phyloP scores from a whole-genome alignment of 2,113 vertebrate species.

The Alethe diademata region DNA sequence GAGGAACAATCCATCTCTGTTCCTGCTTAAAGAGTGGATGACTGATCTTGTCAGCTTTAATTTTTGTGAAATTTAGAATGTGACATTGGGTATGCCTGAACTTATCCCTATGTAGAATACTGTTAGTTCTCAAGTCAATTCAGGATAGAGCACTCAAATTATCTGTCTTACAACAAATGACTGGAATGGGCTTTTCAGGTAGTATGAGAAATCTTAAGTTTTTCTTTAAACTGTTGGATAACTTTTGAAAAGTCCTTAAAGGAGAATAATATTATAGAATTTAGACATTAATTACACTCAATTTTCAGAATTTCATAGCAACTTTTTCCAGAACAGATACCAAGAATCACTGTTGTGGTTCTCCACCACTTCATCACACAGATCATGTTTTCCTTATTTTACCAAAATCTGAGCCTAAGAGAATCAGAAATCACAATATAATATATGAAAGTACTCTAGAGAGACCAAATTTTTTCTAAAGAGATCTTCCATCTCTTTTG shows the following conservation, averaged over 20 bases:
- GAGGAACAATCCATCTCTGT: not conserved
- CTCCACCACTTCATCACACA: not conserved
- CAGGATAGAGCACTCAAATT: not conserved
- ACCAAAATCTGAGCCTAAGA: not conserved
- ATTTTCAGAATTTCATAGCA: not conserved
- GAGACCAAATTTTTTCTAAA: not conserved
- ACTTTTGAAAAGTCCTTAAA: not conserved
- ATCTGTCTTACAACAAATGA: not conserved
- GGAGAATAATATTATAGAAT: not conserved
- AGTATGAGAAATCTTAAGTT: not conserved
- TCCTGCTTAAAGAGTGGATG: not conserved
- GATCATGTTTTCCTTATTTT: not conserved
- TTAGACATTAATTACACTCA: not conserved
- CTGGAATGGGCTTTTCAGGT: not conserved
- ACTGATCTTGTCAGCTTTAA: not conserved
- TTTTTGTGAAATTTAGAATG: not conserved
- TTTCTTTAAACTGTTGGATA: not conserved
- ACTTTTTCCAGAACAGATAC: not conserved
- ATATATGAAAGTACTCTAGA: not conserved
- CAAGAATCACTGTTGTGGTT: not conserved
- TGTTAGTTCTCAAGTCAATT: not conserved
- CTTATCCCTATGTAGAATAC: rapidly evolving
- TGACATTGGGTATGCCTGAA: not conserved
- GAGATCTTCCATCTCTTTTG: not conserved
- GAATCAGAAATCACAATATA: not conserved